Base-by-base conservation (phyloP, 2,797 vertebrate species). In the Dicrostonyx torquatus region DNA sequence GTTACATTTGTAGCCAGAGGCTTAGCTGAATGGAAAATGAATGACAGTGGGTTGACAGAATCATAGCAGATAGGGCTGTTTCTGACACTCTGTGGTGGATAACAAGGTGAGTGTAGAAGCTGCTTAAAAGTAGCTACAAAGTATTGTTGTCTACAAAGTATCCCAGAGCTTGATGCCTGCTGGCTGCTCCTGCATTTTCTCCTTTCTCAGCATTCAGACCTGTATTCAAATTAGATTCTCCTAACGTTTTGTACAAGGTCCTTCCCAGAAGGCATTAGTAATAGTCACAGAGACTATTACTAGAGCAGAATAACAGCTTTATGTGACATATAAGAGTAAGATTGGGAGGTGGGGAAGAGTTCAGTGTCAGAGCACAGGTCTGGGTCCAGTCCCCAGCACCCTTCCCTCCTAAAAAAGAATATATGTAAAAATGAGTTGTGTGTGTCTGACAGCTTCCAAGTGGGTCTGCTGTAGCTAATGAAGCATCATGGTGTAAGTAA, bases 171-270 rank as follows among this genome's bases (percentile, higher is more conserved):
- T 75, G 62, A 45, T 66, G n/a, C 86, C 78, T 85, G 87, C 60
- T 53, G 89, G 70, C 12, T 84, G 22, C 66, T 50, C 64, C 62
- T 58, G 29, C 62, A 34, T 60, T 53, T 80, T 58, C 24, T 92
- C 43, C 50, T 91, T 77, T 93, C 70, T 64, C 55, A 45, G 43
- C 22, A 9, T 84, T 94, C 87, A n/a, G 89, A 37, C 34, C 68
- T 96, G 6, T 91, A 87, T 82, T 78, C 62, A 93, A 60, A n/a
- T 88, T 87, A 64, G 43, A 68, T 92, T 95, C 43, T 94, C 22
- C 73, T 90, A 89, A 62, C 24, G 89, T 88, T 87, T 22, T 62
- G 24, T 64, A 85, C 26, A 79, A 40, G 14, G 93, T 90, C 53
- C 86, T 87, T 86, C 58, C 26, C 43, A 91, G 82, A 93, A 85